phyloP scores from a whole-genome alignment of 2,888 invertebrate species.

The Drosophila pseudotakahashii region DNA sequence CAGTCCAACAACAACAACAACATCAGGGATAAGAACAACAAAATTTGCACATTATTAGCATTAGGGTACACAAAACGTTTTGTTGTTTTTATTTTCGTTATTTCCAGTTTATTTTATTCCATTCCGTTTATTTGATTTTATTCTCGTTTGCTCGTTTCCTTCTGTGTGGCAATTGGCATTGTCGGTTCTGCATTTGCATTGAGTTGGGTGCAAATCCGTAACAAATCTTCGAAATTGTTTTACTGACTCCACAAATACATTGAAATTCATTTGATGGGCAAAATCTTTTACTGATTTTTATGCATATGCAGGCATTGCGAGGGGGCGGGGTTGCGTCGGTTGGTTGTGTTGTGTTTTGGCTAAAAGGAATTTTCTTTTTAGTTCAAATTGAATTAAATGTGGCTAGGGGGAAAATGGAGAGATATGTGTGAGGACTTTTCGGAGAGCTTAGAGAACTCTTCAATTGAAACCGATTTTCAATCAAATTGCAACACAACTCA shows the following conservation, averaged over 20 bases:
- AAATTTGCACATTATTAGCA: constrained; percentile 73
- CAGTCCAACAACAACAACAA: constrained; percentile 4
- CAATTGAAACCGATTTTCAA: constrained; percentile 18
- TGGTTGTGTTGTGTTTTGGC: constrained; percentile 6
- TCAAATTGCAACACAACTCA: constrained; percentile 11
- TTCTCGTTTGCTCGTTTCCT: constrained; percentile 22
- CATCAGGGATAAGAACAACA: constrained; percentile 3
- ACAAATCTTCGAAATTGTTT: constrained; percentile 69
- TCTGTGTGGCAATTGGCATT: constrained; percentile 12
- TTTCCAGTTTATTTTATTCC: constrained; percentile 55
- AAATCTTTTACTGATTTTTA: constrained; percentile 54
- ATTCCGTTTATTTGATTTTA: constrained; percentile 52
- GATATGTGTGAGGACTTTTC: background rate
- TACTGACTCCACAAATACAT: constrained; percentile 53
- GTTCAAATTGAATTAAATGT: constrained; percentile 47
- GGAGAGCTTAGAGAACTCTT: constrained; percentile 3
- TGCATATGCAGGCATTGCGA: constrained; percentile 30
- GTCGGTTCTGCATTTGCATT: constrained; percentile 36
- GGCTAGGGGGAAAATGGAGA: constrained; percentile 12
- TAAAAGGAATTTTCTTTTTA: constrained; percentile 36
- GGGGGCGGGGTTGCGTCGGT: background rate
- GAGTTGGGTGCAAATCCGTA: constrained; percentile 68
- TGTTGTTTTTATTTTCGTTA: constrained; percentile 57
- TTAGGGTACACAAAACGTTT: constrained; percentile 51
- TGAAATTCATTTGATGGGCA: constrained; percentile 64